Evolutionary conservation across 2,797 vertebrate genomes (phyloP).

Genomic region (Sparus aurata): DNA sequence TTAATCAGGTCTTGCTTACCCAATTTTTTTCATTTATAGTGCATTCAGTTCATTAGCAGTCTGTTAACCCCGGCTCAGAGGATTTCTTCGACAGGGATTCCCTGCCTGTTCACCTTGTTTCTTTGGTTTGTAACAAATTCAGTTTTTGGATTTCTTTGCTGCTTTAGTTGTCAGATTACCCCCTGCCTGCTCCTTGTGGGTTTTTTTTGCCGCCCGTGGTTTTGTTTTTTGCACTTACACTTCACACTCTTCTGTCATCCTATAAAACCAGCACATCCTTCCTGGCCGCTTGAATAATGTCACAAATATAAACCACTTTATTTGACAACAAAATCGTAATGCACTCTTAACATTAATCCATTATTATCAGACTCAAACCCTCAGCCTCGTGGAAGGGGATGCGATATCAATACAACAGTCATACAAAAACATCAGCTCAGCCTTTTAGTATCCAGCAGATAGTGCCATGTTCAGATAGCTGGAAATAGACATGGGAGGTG

Average conservation of each 20-base stretch:
- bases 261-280: slow-evolving; percentile 1
- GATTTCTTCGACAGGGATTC: too few relatives aligned
- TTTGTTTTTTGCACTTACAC: too few relatives aligned
- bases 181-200: too few relatives aligned
- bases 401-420: neutral
- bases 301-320: slow-evolving; percentile 15
- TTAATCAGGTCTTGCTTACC: too few relatives aligned
- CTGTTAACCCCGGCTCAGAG: too few relatives aligned
- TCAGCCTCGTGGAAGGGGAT: neutral
- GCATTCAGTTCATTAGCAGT: too few relatives aligned
- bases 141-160: too few relatives aligned
- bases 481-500: slow-evolving; percentile 52
- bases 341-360: neutral
- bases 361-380: slow-evolving; percentile 5
- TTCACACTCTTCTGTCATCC: neutral
- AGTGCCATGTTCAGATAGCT: slow-evolving; percentile 44
- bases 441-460: slow-evolving; percentile 45
- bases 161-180: too few relatives aligned
- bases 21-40: too few relatives aligned
- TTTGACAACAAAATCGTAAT: slow-evolving; percentile 9
- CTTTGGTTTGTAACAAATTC: too few relatives aligned
- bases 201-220: too few relatives aligned
- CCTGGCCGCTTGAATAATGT: neutral
- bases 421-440: slow-evolving; percentile 24
- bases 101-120: too few relatives aligned